A percentile compares a stretch with the other conserved stretches of the same genome.
Evolutionary conservation across 2,888 invertebrate species (phyloP).

Genomic region (Caenorhabditis sinica): DNA sequence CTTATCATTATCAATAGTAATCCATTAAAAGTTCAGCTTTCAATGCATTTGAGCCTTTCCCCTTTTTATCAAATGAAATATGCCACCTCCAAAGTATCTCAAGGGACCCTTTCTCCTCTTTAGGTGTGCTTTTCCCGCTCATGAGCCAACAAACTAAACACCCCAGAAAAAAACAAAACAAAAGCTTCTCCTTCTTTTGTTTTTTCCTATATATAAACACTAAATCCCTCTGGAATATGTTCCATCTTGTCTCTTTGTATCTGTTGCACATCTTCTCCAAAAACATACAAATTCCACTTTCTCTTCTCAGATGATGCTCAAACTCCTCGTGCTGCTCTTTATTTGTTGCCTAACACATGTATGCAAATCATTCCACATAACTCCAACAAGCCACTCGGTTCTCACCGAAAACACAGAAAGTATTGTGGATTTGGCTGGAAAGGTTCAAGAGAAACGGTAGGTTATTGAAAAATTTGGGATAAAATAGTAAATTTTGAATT

Average conservation of each 20-base stretch:
- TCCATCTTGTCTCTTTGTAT: conserved; percentile 7
- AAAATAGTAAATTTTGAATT: neutral
- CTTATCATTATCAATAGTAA: no score
- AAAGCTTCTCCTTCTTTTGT: neutral
- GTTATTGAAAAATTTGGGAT: neutral
- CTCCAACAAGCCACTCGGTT: conserved; percentile 33
- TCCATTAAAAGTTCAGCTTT: neutral
- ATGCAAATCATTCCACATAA: conserved; percentile 41
- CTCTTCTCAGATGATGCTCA: conserved; percentile 42
- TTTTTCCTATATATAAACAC: conserved; percentile 28
- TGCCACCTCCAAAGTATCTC: neutral
- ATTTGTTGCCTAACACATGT: neutral
- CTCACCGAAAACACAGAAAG: conserved; percentile 52
- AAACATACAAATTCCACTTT: conserved; percentile 5
- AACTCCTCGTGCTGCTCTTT: conserved; percentile 20
- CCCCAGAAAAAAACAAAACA: conserved; percentile 21
- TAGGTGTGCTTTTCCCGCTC: conserved; percentile 5
- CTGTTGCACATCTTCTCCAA: conserved; percentile 17
- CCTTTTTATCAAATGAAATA: no score
- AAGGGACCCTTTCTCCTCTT: conserved; percentile 6
- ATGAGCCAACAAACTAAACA: conserved; percentile 21
- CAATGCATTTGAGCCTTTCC: neutral
- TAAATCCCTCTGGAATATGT: conserved; percentile 12
- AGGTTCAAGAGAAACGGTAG: conserved; percentile 40
- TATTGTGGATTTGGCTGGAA: conserved; percentile 42